A percentile compares a stretch with the other conserved stretches of the same genome.
Conservation (phyloP, 2,113 vertebrate genomes). For the Notothenia coriiceps region DNA sequence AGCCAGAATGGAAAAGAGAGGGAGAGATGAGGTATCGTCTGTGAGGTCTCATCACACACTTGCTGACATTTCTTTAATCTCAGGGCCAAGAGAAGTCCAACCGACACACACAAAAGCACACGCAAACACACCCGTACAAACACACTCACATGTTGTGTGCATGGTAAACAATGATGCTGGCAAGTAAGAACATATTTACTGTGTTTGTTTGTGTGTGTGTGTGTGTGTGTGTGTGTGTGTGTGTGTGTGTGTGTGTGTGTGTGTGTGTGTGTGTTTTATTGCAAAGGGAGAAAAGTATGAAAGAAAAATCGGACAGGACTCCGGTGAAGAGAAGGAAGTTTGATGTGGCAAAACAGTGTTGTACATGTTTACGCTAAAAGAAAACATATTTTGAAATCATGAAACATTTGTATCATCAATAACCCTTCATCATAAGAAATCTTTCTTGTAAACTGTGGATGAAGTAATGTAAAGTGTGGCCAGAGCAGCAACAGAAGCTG, state of each 20-base stretch:
- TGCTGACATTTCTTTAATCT: conserved; percentile 79
- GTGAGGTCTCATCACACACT: conserved; percentile 83
- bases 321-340: conserved; percentile 52
- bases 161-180: conserved; percentile 24
- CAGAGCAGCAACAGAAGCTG: conserved; percentile 26
- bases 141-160: conserved; percentile 13
- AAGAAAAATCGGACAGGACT: conserved; percentile 12
- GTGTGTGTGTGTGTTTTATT: conserved; percentile 5
- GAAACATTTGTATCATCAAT: conserved; percentile 14
- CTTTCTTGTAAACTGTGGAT: background rate
- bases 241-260: too few species aligned
- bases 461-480: conserved; percentile 8
- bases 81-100: conserved; percentile 67
- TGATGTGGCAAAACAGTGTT: conserved; percentile 52
- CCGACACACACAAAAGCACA: conserved; percentile 7
- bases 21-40: conserved; percentile 66
- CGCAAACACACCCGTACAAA: background rate
- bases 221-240: too few species aligned
- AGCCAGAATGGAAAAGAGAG: conserved; percentile 67
- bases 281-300: background rate
- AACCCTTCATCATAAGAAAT: conserved; percentile 16
- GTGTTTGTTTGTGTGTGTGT: background rate
- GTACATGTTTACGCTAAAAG: background rate
- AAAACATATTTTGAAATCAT: conserved; percentile 39
- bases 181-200: conserved; percentile 45